Conservation (phyloP, 2,797 vertebrate genomes). For the Gymnothorax reevesii region DNA sequence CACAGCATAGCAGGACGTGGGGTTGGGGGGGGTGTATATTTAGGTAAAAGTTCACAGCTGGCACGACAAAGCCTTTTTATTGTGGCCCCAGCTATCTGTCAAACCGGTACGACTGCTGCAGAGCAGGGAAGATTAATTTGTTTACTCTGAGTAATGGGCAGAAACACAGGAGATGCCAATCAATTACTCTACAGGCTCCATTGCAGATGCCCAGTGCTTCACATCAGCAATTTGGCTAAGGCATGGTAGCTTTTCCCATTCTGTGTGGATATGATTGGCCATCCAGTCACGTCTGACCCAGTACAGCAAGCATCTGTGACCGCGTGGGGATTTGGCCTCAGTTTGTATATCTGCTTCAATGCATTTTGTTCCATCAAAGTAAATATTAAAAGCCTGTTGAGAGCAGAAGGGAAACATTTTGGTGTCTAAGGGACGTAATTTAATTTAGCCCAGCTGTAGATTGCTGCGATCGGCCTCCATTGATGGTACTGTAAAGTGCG, state of each 20-base stretch:
- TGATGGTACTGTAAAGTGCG: background rate
- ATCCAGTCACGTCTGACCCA: background rate
- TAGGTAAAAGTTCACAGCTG: slow-evolving; percentile 24
- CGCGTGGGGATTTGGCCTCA: background rate
- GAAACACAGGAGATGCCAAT: no score
- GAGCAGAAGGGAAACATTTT: background rate
- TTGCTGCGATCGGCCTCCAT: background rate
- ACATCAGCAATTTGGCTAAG: no score
- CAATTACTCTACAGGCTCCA: no score
- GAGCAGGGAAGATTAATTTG: background rate
- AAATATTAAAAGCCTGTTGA: background rate
- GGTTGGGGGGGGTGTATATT: background rate
- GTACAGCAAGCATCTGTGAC: background rate
- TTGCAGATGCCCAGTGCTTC: no score
- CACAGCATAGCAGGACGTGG: background rate
- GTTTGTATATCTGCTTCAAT: background rate
- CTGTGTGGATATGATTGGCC: no score
- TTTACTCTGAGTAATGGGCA: no score
- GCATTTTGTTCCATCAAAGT: background rate
- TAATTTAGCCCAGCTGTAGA: background rate
- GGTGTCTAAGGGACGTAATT: background rate
- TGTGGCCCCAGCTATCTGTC: background rate
- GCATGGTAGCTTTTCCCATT: no score
- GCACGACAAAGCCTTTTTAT: background rate
- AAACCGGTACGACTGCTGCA: background rate